A percentile compares a stretch with the other conserved stretches of the same genome.
Evolutionary conservation across 2,888 invertebrate genomes (phyloP).

Genomic region (Cheilosia grossa): DNA sequence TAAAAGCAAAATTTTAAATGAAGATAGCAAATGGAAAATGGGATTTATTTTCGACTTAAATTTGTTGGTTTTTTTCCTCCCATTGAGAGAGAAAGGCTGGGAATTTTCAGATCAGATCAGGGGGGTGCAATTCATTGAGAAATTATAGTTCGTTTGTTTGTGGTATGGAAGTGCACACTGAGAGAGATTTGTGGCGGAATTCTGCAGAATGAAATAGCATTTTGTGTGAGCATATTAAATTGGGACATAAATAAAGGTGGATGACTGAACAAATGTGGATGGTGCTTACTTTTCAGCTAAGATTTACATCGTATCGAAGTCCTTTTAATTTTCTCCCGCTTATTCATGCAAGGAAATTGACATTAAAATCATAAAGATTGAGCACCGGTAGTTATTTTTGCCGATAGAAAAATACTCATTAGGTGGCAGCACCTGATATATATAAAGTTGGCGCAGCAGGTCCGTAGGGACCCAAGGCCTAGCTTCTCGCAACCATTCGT

Average conservation of each 20-base stretch:
- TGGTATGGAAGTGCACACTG: neutral
- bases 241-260: neutral
- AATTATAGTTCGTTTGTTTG: conserved; percentile 7
- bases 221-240: conserved; percentile 10
- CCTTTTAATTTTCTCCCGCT: no score
- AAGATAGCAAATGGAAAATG: conserved; percentile 16
- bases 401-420: no score
- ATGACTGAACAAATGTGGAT: neutral
- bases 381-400: no score
- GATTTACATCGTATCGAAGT: no score
- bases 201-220: neutral
- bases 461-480: no score
- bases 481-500: no score
- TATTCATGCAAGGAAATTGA: no score
- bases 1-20: neutral
- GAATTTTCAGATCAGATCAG: neutral
- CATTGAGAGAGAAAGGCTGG: neutral
- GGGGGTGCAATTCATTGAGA: conserved; percentile 8
- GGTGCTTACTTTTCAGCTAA: no score
- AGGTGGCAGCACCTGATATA: no score
- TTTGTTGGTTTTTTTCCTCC: neutral
- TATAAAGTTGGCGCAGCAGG: no score
- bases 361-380: no score
- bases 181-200: neutral
- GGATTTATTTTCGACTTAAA: neutral